Evolutionary conservation across 2,888 invertebrate species (phyloP).

Genomic region (Diarsia dahlii): DNA sequence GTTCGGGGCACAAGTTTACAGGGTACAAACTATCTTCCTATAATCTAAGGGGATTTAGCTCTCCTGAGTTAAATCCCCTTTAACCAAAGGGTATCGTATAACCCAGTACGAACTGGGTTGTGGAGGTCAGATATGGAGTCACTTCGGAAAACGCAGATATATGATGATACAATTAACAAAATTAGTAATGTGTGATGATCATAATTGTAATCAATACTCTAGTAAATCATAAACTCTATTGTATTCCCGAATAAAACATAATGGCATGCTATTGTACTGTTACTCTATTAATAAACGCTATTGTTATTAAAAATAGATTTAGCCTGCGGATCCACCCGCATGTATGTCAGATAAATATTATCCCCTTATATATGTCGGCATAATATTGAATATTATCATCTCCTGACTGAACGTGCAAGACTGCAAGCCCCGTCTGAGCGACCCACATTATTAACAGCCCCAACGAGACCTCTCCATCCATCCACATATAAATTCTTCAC

Average conservation of each 20-base stretch:
- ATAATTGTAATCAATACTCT: background rate
- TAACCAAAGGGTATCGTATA: too few species aligned
- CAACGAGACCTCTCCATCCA: too few species aligned
- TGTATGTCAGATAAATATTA: background rate
- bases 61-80: too few species aligned
- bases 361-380: background rate
- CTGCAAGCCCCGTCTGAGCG: background rate
- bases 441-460: conserved; percentile 14
- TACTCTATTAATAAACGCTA: background rate
- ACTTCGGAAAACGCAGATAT: too few species aligned
- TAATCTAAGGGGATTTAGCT: too few species aligned
- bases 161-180: background rate
- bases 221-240: background rate
- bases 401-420: background rate
- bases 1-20: background rate
- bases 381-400: background rate
- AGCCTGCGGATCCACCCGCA: background rate
- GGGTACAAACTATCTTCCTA: background rate
- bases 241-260: background rate
- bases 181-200: too few species aligned
- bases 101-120: too few species aligned
- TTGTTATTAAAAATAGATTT: too few species aligned
- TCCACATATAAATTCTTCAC: too few species aligned
- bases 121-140: too few species aligned
- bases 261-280: background rate